These are phyloP conservation scores for Chirona hameri DNA, from an alignment of 2,888 invertebrate genomes.

Conservation along the genomic window DNA sequence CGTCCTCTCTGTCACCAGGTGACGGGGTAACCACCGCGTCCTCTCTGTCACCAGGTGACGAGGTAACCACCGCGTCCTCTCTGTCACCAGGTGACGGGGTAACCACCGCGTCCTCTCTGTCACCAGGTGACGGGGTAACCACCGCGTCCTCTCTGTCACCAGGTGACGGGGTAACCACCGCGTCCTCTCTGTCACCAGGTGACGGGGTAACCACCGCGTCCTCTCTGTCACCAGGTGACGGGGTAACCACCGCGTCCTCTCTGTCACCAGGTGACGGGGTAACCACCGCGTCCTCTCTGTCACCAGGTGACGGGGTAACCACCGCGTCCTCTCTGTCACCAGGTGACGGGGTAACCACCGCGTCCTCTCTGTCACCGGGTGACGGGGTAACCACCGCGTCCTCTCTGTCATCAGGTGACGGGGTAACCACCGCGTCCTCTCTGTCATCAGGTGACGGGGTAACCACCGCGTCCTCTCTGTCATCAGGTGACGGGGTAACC, in stretches of 20 bases:
- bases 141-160: slow-evolving; percentile 34
- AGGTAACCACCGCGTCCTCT: slow-evolving; percentile 67
- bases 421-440: slow-evolving; percentile 67
- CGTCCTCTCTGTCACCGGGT: slow-evolving; percentile 55
- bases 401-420: slow-evolving; percentile 62
- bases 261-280: slow-evolving; percentile 76
- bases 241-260: slow-evolving; percentile 67
- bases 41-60: slow-evolving; percentile 62
- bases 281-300: slow-evolving; percentile 48
- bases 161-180: slow-evolving; percentile 94
- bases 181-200: slow-evolving; percentile 55
- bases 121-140: slow-evolving; percentile 89
- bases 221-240: slow-evolving; percentile 62
- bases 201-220: slow-evolving; percentile 78
- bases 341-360: slow-evolving; percentile 94
- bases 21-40: slow-evolving; percentile 78
- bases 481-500: slow-evolving; percentile 89
- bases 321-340: slow-evolving; percentile 34
- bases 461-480: slow-evolving; percentile 48
- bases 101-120: slow-evolving; percentile 48
- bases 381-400: slow-evolving; percentile 78
- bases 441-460: slow-evolving; percentile 76
- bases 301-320: slow-evolving; percentile 89
- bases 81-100: slow-evolving; percentile 76
- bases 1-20: slow-evolving; percentile 55